Percentiles rank a stretch among this genome's conserved stretches.
phyloP scores from a whole-genome alignment of 2,888 invertebrate genomes.

The Scelioninae gen. 2 region DNA sequence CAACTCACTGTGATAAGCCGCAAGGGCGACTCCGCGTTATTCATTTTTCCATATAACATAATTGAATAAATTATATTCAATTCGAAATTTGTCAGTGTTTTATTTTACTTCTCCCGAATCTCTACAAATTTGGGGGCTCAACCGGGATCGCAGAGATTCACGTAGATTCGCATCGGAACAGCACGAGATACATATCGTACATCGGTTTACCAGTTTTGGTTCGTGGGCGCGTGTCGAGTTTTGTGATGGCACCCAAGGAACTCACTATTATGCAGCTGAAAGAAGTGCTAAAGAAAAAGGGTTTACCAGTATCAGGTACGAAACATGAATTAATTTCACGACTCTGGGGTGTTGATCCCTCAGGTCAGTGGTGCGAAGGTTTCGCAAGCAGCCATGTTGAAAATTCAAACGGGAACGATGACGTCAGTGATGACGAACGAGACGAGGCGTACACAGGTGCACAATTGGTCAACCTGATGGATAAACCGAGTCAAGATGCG shows the following conservation, averaged over 20 bases:
- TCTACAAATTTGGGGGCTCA: slow-evolving; percentile 7
- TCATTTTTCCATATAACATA: too few species aligned
- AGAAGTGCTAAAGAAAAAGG: slow-evolving; percentile 6
- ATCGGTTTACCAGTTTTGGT: too few species aligned
- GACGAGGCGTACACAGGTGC: background rate
- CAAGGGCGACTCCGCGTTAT: too few species aligned
- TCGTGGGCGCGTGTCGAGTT: too few species aligned
- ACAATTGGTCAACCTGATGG: background rate
- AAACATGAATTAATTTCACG: slow-evolving; percentile 1
- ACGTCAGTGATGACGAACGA: background rate
- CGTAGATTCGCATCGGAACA: background rate
- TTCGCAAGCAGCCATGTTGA: background rate
- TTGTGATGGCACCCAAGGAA: background rate
- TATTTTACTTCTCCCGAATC: too few species aligned
- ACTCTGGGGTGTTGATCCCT: slow-evolving; percentile 1
- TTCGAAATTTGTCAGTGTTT: too few species aligned
- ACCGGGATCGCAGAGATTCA: slow-evolving; percentile 1
- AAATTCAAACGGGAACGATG: background rate
- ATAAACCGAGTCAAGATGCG: background rate
- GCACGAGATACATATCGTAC: slow-evolving; percentile 2
- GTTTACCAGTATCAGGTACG: slow-evolving; percentile 4
- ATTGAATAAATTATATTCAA: too few species aligned
- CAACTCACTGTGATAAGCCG: too few species aligned
- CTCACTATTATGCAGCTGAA: background rate
- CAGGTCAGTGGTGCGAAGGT: slow-evolving; percentile 3